Evolutionary conservation across 2,113 vertebrate genomes (phyloP).

Genomic region (Galeopterus variegatus): DNA sequence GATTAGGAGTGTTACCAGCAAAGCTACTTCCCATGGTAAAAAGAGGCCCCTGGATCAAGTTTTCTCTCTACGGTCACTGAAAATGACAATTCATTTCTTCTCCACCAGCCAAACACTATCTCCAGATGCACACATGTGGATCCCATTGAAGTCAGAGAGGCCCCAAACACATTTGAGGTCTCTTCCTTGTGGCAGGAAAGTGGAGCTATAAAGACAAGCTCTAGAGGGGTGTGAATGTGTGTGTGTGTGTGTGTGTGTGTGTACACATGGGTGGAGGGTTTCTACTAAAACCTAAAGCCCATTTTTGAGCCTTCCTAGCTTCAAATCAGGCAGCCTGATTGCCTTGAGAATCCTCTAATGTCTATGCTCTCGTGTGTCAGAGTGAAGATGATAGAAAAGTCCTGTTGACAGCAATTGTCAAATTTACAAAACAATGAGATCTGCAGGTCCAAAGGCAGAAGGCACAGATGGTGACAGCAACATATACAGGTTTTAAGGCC

Average conservation of each 20-base stretch:
- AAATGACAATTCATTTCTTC: conserved; percentile 74
- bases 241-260: fast-evolving
- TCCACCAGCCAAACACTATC: conserved; percentile 55
- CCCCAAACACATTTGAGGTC: neutral
- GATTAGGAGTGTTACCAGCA: conserved; percentile 70
- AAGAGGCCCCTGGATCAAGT: conserved; percentile 63
- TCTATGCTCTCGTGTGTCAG: neutral
- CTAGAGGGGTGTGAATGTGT: neutral
- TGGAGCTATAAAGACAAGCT: neutral
- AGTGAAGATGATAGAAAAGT: neutral
- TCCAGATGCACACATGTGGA: conserved; percentile 65
- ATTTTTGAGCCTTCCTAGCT: neutral
- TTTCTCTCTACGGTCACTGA: conserved; percentile 76
- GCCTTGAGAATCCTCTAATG: neutral
- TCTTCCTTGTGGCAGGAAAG: conserved; percentile 66
- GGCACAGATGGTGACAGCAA: neutral
- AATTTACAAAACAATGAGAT: neutral
- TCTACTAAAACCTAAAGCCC: neutral
- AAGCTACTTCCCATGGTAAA: conserved; percentile 78
- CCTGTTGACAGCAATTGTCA: neutral
- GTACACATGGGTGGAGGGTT: neutral
- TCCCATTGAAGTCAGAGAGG: conserved; percentile 55
- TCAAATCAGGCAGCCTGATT: neutral
- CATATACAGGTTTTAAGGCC: neutral
- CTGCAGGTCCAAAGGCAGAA: neutral